Evolutionary conservation across 2,113 vertebrate species (phyloP), one percentile per base, ranked within the genome.

Genomic region (Morone saxatilis): DNA sequence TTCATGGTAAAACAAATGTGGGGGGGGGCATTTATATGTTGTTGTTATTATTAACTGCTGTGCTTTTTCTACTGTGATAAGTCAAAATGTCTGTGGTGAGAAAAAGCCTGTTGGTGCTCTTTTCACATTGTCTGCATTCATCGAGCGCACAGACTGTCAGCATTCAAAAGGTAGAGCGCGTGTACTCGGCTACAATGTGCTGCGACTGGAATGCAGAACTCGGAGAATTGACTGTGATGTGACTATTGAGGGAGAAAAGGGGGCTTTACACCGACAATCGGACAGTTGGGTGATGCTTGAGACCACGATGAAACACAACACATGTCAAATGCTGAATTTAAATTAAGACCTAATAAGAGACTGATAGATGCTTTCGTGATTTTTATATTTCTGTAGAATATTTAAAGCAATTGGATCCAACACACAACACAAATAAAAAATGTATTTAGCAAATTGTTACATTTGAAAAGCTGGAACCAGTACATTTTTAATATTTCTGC

Each of bases 101-200:
- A 60, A 47, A 68, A 79, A 43, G 45, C 1, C 4, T 1, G 47
- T 12, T 51, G 36, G 4, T 4, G n/a, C 14, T 25, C 36, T 47
- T 78, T 40, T 83, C 13, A 51, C 48, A 83, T 60, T 77, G 78
- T 61, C 63, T 16, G 3, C 47, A 72, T 22, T 69, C 19, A 40
- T 2, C 38, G 31, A 43, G 54, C n/a, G 57, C 36, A 72, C 66
- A 77, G 22, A 69, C 50, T 22, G 76, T 56, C 25, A 56, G 56
- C 57, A 54, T 36, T 72, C 61, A 80, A 50, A 31, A 59, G 16
- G 53, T 5, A 40, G 25, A 83, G 45, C 41, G 68, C 11, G 71
- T 61, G 56, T 57, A 22, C 45, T 66, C 20, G 19, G 62, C 56
- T 48, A 16, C 38, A 57, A 60, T 75, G 40, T 47, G 47, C 31